Evolutionary conservation across 2,888 invertebrate genomes (phyloP).

Genomic region (Callimorpha dominula): DNA sequence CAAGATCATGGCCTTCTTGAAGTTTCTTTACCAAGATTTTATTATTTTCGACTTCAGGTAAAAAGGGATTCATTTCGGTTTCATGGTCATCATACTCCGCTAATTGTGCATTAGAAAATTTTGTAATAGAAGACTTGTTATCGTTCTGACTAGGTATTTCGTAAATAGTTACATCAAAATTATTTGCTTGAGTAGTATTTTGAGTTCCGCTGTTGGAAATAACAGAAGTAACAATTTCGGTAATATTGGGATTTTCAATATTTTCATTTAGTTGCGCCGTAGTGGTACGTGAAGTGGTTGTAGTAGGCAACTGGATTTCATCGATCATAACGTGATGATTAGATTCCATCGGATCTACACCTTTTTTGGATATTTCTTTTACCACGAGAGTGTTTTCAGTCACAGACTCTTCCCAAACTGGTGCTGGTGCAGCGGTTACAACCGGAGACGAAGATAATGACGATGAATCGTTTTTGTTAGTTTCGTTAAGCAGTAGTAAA

Average conservation of each 20-base stretch:
- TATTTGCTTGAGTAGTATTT: constrained; percentile 67
- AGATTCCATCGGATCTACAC: constrained; percentile 24
- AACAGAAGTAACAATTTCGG: constrained; percentile 27
- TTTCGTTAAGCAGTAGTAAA: constrained; percentile 21
- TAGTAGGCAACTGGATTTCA: constrained; percentile 23
- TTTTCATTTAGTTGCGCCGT: constrained; percentile 26
- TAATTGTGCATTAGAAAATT: constrained; percentile 63
- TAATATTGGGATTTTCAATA: constrained; percentile 21
- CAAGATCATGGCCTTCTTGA: constrained; percentile 85
- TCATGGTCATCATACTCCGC: constrained; percentile 77
- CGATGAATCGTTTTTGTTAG: constrained; percentile 18
- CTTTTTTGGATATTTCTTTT: constrained; percentile 47
- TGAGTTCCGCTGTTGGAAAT: constrained; percentile 40
- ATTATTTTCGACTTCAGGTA: constrained; percentile 89
- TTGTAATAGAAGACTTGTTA: constrained; percentile 62
- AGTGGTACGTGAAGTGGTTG: constrained; percentile 39
- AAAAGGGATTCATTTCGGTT: constrained; percentile 89
- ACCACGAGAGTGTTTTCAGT: constrained; percentile 51
- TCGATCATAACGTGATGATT: constrained; percentile 25
- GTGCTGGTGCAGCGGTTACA: constrained; percentile 64
- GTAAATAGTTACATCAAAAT: constrained; percentile 80
- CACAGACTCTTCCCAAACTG: constrained; percentile 77
- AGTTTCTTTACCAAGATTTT: constrained; percentile 87
- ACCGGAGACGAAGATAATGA: constrained; percentile 6
- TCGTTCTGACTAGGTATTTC: constrained; percentile 73